These are phyloP conservation scores for Montipora foliosa DNA, from an alignment of 64 coral and sea anemone genomes.

Conservation along the genomic window DNA sequence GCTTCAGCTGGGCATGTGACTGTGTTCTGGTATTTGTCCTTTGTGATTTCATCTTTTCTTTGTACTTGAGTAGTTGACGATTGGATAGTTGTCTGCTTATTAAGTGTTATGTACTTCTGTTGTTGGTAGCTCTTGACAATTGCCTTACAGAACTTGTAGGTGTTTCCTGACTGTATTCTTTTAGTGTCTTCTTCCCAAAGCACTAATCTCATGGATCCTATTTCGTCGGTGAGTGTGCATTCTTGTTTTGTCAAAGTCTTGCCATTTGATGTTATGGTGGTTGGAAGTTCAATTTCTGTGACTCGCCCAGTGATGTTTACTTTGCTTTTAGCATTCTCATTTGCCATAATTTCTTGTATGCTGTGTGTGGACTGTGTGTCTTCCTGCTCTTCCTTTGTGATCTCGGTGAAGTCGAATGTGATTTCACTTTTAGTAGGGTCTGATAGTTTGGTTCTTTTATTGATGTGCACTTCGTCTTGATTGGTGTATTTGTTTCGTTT, in stretches of 20 bases:
- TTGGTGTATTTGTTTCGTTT: slow-evolving; percentile 54
- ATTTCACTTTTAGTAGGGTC: slow-evolving; percentile 65
- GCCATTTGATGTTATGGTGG: slow-evolving; percentile 58
- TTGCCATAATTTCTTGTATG: slow-evolving; percentile 68
- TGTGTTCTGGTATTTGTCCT: slow-evolving; percentile 31
- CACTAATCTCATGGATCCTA: slow-evolving; percentile 77
- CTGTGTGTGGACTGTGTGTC: slow-evolving; percentile 52
- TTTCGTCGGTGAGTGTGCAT: slow-evolving; percentile 68
- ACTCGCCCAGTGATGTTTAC: slow-evolving; percentile 75
- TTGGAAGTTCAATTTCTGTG: slow-evolving; percentile 46
- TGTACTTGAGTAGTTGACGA: slow-evolving; percentile 58
- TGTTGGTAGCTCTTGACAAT: slow-evolving; percentile 13
- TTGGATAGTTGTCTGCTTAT: slow-evolving; percentile 65
- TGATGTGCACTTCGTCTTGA: slow-evolving; percentile 77
- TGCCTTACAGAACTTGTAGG: background rate
- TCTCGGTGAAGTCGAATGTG: slow-evolving; percentile 67
- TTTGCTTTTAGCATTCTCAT: slow-evolving; percentile 67
- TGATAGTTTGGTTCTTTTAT: slow-evolving; percentile 73
- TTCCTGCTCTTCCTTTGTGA: slow-evolving; percentile 30
- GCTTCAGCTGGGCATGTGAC: slow-evolving; percentile 47
- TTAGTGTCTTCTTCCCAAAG: slow-evolving; percentile 73
- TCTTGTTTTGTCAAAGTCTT: slow-evolving; percentile 67
- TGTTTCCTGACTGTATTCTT: background rate
- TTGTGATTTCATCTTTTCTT: slow-evolving; percentile 60
- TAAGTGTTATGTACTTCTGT: slow-evolving; percentile 73